Base-by-base conservation (phyloP, 2,797 vertebrate genomes). In the Arrhamphus sclerolepis region DNA sequence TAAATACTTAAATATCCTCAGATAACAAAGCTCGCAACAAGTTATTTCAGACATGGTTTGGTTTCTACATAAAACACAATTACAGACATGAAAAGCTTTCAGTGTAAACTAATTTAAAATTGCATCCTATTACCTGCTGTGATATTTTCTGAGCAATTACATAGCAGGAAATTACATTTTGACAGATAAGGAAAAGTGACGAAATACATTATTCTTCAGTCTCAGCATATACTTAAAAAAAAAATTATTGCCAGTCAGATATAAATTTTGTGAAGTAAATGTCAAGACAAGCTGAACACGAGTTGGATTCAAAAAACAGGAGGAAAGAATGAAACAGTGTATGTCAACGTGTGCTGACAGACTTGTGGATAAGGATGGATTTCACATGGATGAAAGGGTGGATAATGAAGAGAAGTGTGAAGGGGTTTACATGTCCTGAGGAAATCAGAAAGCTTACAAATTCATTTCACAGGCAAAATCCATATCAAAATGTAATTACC, bases 401-500 rank as follows among this genome's bases (percentile, higher is more conserved):
- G 56, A 57, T 53, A 56, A 74, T 56, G 47, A 72, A 68, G 10
- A 34, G 43, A 56, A 16, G 8, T 28, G 29, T 22, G 42, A 44
- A 46, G 2, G 22, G 39, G 46, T 6, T 6, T 44, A 78, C 48
- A 19, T 18, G n/a, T 17, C 28, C 11, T 63, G n/a, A 21, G n/a
- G 53, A 66, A 71, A 68, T 67, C 54, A 57, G 34, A 40, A 24
- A 6, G 46, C 34, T 57, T 40, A 14, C 39, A 42, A 53, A 75
- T 71, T 43, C 5, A 3, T 55, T 67, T 63, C 34, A 72, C 41
- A 64, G 51, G 29, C 62, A 21, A 56, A 64, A 75, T 41, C 48
- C 9, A 22, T 60, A 60, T 72, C 49, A 76, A 68, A 71, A 54
- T 55, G 43, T 49, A 54, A 75, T 83, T 78, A 69, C 63, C 61